A percentile compares a stretch with the other conserved stretches of the same genome.
These are phyloP conservation scores for Phrynosoma platyrhinos DNA, from an alignment of 2,113 vertebrate genomes.

Conservation along the genomic window DNA sequence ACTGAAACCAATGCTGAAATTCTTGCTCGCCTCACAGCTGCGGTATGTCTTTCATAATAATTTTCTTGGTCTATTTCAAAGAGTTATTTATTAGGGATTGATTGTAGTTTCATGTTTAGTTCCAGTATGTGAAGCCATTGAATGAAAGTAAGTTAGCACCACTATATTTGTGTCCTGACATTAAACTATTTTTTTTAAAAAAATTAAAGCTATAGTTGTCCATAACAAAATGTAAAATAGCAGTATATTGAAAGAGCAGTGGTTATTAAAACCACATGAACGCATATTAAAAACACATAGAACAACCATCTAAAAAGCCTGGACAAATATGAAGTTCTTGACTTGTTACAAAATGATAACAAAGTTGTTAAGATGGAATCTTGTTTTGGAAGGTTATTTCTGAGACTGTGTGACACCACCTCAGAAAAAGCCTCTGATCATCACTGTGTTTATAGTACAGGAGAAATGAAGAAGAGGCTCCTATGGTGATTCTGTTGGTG, in stretches of 20 bases:
- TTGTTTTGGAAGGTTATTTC: neutral
- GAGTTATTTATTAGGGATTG: constrained; percentile 34
- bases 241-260: neutral
- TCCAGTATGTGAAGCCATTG: neutral
- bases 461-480: neutral
- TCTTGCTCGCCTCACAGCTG: constrained; percentile 93
- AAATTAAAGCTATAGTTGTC: neutral
- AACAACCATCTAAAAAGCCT: neutral
- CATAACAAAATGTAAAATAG: neutral
- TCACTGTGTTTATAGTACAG: neutral
- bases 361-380: neutral
- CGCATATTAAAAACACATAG: neutral
- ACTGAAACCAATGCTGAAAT: constrained; percentile 91
- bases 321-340: neutral
- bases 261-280: neutral
- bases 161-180: neutral
- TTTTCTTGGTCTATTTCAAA: constrained; percentile 48
- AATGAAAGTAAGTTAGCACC: neutral
- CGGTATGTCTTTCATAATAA: constrained; percentile 77
- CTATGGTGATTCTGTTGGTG: neutral
- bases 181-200: too few relatives aligned
- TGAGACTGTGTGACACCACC: neutral
- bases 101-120: neutral
- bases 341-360: neutral
- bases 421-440: neutral